Evolutionary conservation across 1,140 invertebrate genomes (phyloP).

Genomic region (Zaprionus tsacasi): DNA sequence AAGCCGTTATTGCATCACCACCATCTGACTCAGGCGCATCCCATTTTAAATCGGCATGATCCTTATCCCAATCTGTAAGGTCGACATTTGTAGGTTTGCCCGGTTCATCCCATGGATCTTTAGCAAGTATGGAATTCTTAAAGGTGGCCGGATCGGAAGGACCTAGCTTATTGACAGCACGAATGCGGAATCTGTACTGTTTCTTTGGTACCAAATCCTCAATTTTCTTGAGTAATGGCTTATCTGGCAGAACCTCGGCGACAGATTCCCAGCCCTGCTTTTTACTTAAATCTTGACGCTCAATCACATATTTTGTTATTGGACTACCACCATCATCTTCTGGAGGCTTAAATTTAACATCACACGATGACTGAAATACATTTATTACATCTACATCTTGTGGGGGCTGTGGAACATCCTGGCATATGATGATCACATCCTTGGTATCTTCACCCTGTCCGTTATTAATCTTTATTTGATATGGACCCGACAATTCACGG

Average conservation of each 20-base stretch:
- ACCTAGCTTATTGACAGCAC: conserved; percentile 96
- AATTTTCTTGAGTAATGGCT: conserved; percentile 92
- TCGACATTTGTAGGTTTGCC: conserved; percentile 95
- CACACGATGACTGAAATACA: conserved; percentile 95
- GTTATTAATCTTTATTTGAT: conserved; percentile 94
- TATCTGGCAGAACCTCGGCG: conserved; percentile 88
- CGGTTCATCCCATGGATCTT: conserved; percentile 99
- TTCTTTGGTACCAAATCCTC: conserved; percentile 94
- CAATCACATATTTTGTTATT: conserved; percentile 96
- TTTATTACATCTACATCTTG: conserved; percentile 95
- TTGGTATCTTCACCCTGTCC: conserved; percentile 94
- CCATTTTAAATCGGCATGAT: conserved; percentile 97
- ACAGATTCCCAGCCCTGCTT: conserved; percentile 95
- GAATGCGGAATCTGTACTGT: conserved; percentile 97
- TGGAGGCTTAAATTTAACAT: conserved; percentile 95
- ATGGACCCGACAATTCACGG: conserved; percentile 91
- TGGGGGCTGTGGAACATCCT: conserved; percentile 95
- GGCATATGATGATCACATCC: conserved; percentile 93
- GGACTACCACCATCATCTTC: conserved; percentile 97
- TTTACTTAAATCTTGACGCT: conserved; percentile 95
- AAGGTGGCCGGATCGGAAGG: conserved; percentile 94
- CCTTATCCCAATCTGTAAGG: conserved; percentile 97
- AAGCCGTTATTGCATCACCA: conserved; percentile 96
- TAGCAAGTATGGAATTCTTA: conserved; percentile 94
- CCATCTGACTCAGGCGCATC: conserved; percentile 95